phyloP scores from a whole-genome alignment of 2,113 vertebrate species.

The Rhinolophus ferrumequinum region DNA sequence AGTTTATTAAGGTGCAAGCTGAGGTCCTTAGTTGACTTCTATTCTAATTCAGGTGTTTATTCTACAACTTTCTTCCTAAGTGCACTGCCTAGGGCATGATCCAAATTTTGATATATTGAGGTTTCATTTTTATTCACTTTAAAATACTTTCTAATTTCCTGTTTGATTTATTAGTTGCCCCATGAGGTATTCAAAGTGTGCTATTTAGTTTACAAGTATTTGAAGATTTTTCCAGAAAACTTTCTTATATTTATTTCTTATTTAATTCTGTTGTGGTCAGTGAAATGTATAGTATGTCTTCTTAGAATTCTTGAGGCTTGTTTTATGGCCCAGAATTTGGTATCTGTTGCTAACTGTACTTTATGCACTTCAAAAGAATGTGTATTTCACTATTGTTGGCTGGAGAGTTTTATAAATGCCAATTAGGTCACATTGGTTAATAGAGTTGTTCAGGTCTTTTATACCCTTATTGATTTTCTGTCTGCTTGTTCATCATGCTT shows the following conservation, averaged over 20 bases:
- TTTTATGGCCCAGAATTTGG: background rate
- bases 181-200: background rate
- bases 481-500: slow-evolving; percentile 1
- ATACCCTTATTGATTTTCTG: slow-evolving; percentile 29
- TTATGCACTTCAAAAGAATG: background rate
- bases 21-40: background rate
- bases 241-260: background rate
- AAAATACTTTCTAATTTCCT: background rate
- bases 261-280: background rate
- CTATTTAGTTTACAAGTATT: background rate
- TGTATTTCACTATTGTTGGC: background rate
- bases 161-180: background rate
- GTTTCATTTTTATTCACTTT: background rate
- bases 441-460: slow-evolving; percentile 7
- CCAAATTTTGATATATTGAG: background rate
- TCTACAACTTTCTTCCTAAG: background rate
- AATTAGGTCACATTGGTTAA: background rate
- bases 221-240: background rate
- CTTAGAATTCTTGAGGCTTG: background rate
- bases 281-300: background rate
- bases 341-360: background rate
- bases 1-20: background rate
- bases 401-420: background rate
- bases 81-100: background rate
- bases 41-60: background rate